Evolutionary conservation across 2,888 invertebrate species (phyloP).

Genomic region (Tridacna gigas): DNA sequence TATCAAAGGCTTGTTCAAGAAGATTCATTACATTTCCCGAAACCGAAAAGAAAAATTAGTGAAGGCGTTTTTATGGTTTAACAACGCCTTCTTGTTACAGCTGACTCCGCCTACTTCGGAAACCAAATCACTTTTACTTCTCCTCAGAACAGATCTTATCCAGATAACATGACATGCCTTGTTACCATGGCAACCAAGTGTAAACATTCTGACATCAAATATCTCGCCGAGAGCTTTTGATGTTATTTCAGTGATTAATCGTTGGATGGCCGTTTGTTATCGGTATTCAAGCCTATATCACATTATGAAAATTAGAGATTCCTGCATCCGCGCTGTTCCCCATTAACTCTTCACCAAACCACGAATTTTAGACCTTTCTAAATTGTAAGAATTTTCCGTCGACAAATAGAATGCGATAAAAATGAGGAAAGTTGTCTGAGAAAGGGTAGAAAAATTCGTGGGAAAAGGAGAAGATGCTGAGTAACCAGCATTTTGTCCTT

Average conservation of each 20-base stretch:
- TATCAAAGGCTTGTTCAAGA: too few species aligned
- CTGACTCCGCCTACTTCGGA: slow-evolving; percentile 31
- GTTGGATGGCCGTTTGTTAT: slow-evolving; percentile 23
- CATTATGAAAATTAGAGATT: slow-evolving; percentile 13
- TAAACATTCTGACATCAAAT: slow-evolving; percentile 63
- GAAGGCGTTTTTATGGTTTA: not conserved
- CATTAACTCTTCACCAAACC: too few species aligned
- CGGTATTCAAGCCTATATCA: not conserved
- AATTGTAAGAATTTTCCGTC: too few species aligned
- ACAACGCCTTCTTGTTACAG: not conserved
- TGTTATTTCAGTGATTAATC: slow-evolving; percentile 63
- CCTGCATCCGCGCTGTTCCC: not conserved
- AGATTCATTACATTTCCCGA: too few species aligned
- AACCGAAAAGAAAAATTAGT: not conserved
- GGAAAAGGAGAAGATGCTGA: not conserved
- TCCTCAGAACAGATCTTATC: slow-evolving; percentile 41
- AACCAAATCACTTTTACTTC: slow-evolving; percentile 8
- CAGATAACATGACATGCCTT: slow-evolving; percentile 62
- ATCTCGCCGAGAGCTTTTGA: slow-evolving; percentile 58
- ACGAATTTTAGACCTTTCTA: too few species aligned
- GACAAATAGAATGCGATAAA: too few species aligned
- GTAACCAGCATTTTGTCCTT: not conserved
- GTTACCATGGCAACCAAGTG: slow-evolving; percentile 61
- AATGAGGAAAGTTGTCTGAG: too few species aligned
- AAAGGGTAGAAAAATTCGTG: not conserved